Evolutionary conservation across 2,797 vertebrate genomes (phyloP).

Genomic region (Aplochiton taeniatus): DNA sequence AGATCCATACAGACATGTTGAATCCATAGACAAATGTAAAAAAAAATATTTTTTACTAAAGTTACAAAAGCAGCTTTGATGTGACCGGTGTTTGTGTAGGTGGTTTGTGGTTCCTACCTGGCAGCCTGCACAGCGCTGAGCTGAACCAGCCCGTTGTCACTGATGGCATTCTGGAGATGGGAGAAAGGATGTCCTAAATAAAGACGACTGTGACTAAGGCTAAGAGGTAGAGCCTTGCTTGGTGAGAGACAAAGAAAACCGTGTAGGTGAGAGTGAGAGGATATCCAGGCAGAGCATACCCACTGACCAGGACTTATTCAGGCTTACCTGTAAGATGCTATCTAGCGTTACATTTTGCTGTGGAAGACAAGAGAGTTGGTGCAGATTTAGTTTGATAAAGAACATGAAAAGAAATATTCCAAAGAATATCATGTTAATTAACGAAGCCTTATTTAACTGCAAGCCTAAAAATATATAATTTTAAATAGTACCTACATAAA

Average conservation of each 20-base stretch:
- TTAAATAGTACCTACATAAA: no score
- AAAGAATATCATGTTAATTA: no score
- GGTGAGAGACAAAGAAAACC: neutral
- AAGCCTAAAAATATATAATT: no score
- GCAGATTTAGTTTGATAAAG: neutral
- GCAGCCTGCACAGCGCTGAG: conserved; percentile 98
- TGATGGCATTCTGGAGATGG: conserved; percentile 88
- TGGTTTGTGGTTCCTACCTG: conserved; percentile 76
- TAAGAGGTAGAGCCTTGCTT: neutral
- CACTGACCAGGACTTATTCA: neutral
- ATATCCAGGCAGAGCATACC: neutral
- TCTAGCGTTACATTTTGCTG: conserved; percentile 99
- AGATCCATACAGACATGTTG: neutral
- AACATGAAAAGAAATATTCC: no score
- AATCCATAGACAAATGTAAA: no score
- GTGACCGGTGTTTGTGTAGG: neutral
- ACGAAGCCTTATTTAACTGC: no score
- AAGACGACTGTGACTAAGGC: neutral
- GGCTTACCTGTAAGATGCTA: conserved; percentile 94
- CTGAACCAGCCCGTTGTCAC: conserved; percentile 94
- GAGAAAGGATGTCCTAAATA: conserved; percentile 26
- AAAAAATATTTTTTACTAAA: no score
- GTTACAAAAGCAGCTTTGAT: neutral
- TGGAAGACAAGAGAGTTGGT: conserved; percentile 44
- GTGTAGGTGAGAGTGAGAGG: neutral